Conservation (phyloP, 2,113 vertebrate genomes). For the Megatriorchis doriae region DNA sequence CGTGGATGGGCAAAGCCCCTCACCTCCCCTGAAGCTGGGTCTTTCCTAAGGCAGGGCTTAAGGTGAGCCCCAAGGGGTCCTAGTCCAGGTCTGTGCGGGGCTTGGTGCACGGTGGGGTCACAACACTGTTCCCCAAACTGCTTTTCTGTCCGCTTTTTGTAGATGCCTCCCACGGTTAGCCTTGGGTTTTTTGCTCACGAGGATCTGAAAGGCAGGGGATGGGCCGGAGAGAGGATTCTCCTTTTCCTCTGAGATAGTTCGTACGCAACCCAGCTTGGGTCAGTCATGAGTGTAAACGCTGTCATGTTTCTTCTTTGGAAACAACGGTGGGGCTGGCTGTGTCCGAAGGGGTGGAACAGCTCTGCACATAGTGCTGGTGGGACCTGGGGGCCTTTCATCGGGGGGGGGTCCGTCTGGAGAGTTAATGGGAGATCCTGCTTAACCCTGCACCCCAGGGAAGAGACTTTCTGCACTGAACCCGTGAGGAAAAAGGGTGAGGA, state of each 20-base stretch:
- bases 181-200: fast-evolving
- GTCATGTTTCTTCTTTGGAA: neutral
- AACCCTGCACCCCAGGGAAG: neutral
- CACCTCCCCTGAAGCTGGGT: neutral
- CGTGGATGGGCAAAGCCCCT: no score
- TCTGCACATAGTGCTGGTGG: neutral
- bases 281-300: neutral
- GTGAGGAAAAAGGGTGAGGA: neutral
- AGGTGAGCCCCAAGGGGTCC: neutral
- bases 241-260: neutral
- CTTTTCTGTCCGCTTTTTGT: neutral
- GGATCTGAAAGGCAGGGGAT: neutral
- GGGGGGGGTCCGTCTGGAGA: fast-evolving
- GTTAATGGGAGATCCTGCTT: neutral
- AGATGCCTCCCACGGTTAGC: neutral
- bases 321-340: fast-evolving
- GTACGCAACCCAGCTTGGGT: neutral
- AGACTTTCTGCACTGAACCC: neutral
- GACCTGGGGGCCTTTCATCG: neutral
- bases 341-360: neutral
- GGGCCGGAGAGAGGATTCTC: neutral
- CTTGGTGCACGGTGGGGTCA: neutral
- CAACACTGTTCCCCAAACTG: neutral
- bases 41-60: neutral
- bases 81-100: fast-evolving